Percentiles rank a stretch among this genome's conserved stretches.
Conservation (phyloP, 2,888 invertebrate species). For the Acanthoscelides obtectus region DNA sequence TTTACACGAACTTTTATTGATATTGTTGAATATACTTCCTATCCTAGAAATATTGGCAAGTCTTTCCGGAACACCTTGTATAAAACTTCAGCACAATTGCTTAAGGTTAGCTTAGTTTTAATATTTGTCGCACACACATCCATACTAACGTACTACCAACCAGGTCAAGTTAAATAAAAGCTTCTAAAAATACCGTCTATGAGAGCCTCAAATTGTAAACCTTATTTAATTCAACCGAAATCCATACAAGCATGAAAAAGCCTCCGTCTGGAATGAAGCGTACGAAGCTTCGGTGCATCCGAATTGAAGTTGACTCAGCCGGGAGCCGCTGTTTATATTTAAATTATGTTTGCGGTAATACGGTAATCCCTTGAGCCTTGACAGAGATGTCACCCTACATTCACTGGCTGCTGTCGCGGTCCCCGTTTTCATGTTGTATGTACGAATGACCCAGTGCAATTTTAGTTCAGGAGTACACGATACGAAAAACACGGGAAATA, state of each 20-base stretch:
- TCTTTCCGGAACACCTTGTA: too few relatives aligned
- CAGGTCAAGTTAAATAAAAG: too few relatives aligned
- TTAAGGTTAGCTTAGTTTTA: too few relatives aligned
- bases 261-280: neutral
- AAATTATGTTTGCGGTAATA: neutral
- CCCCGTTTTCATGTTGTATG: neutral
- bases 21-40: too few relatives aligned
- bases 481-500: too few relatives aligned
- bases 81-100: too few relatives aligned
- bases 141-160: too few relatives aligned
- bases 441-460: neutral
- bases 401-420: neutral
- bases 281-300: neutral
- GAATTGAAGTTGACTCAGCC: neutral
- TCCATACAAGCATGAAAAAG: neutral
- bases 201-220: neutral
- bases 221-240: neutral
- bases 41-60: too few relatives aligned
- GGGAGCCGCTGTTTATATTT: neutral
- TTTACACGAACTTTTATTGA: too few relatives aligned
- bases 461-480: neutral
- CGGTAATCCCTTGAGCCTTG: neutral
- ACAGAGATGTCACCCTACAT: neutral
- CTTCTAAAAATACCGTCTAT: too few relatives aligned
- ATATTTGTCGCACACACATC: too few relatives aligned